Evolutionary conservation across 2,888 invertebrate genomes (phyloP).

Genomic region (Amiota communis): DNA sequence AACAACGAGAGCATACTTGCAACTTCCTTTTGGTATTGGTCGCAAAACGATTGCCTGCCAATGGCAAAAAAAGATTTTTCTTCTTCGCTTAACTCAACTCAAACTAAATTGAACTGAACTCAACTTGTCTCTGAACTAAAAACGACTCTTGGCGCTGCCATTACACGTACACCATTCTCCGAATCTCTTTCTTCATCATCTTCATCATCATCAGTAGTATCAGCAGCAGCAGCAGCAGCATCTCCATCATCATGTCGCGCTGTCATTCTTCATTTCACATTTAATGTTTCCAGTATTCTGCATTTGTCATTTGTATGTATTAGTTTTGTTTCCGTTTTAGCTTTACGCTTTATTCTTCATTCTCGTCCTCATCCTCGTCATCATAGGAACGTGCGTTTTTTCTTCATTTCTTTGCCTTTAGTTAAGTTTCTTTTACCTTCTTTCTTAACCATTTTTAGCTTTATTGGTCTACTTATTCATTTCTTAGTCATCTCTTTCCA

Average conservation of each 20-base stretch:
- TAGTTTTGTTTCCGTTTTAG: conserved; percentile 20
- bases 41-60: conserved; percentile 22
- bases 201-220: not conserved
- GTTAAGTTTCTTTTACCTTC: not conserved
- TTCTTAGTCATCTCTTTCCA: conserved; percentile 5
- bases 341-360: not conserved
- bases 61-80: conserved; percentile 22
- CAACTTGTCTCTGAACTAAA: not conserved
- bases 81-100: not conserved
- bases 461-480: conserved; percentile 17
- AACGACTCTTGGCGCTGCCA: not conserved
- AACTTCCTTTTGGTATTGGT: not conserved
- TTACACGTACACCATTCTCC: not conserved
- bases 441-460: not conserved
- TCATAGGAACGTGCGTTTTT: not conserved
- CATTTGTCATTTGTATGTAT: conserved; percentile 28
- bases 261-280: conserved; percentile 25
- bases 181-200: not conserved
- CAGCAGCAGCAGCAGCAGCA: not conserved
- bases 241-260: not conserved
- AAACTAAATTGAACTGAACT: not conserved
- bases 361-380: not conserved
- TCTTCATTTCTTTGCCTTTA: not conserved
- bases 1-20: not conserved
- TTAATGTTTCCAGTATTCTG: conserved; percentile 11